Percentiles rank a stretch among this genome's conserved stretches.
These are phyloP conservation scores for Dissostichus mawsoni DNA, from an alignment of 2,113 vertebrate genomes.

Conservation along the genomic window DNA sequence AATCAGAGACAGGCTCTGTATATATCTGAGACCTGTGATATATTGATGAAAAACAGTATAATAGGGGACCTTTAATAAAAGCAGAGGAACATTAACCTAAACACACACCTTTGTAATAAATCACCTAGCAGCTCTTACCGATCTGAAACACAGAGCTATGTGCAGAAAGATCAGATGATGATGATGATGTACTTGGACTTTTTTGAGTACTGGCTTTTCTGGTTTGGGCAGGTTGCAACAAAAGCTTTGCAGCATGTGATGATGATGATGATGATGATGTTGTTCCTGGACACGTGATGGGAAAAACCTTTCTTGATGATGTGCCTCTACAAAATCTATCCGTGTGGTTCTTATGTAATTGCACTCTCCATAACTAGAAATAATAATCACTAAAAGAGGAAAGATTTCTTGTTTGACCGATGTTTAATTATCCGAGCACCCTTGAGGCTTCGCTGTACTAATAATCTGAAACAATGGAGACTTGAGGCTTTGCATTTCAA, in stretches of 20 bases:
- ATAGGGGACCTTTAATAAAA: too few species aligned
- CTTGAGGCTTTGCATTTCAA: background rate
- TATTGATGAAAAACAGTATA: too few species aligned
- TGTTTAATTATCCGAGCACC: background rate
- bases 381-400: background rate
- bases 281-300: background rate
- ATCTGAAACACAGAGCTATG: background rate
- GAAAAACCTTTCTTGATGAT: background rate
- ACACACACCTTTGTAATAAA: background rate
- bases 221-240: constrained; percentile 13
- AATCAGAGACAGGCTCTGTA: too few species aligned
- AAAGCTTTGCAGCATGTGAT: background rate
- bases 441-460: background rate
- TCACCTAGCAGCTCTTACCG: background rate
- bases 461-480: background rate
- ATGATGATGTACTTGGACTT: background rate
- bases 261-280: background rate
- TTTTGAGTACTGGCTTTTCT: background rate
- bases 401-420: background rate
- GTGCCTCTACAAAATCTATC: background rate
- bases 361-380: background rate
- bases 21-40: too few species aligned
- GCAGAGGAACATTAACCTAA: too few species aligned
- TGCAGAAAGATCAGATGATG: background rate
- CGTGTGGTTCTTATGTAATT: background rate